These are phyloP conservation scores for Pseudomyrmex concolor DNA, from an alignment of 1,140 invertebrate species.

Conservation along the genomic window DNA sequence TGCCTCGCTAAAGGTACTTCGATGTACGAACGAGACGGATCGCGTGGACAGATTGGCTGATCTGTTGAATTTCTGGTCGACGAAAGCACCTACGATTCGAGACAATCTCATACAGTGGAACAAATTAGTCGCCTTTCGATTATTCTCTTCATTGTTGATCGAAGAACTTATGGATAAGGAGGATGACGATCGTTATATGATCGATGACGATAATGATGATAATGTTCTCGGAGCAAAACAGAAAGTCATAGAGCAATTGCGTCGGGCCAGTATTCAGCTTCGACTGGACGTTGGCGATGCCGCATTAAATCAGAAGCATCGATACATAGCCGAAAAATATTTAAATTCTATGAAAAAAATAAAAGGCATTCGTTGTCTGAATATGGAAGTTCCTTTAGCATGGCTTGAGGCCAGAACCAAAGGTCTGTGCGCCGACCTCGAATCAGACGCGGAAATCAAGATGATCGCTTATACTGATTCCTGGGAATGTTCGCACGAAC, in stretches of 20 bases:
- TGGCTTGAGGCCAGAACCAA: slow-evolving; percentile 66
- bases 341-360: slow-evolving; percentile 19
- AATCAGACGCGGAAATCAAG: slow-evolving; percentile 28
- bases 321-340: slow-evolving; percentile 80
- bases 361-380: not conserved
- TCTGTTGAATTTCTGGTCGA: slow-evolving; percentile 76
- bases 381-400: slow-evolving; percentile 43
- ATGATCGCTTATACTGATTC: slow-evolving; percentile 63
- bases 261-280: slow-evolving; percentile 15
- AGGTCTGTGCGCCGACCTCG: slow-evolving; percentile 69
- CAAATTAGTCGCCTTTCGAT: slow-evolving; percentile 75
- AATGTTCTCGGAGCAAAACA: not conserved
- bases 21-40: slow-evolving; percentile 38
- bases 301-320: slow-evolving; percentile 82
- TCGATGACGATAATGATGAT: not conserved
- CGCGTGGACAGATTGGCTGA: not conserved
- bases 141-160: slow-evolving; percentile 62
- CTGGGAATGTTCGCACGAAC: slow-evolving; percentile 68
- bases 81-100: slow-evolving; percentile 66
- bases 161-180: not conserved
- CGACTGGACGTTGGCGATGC: slow-evolving; percentile 79
- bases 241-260: not conserved
- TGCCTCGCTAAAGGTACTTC: slow-evolving; percentile 65
- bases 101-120: slow-evolving; percentile 79
- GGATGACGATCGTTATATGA: not conserved